Evolutionary conservation across 2,888 invertebrate genomes (phyloP), one percentile per base, ranked within the genome.

Genomic region (Phrixothrix hirtus): DNA sequence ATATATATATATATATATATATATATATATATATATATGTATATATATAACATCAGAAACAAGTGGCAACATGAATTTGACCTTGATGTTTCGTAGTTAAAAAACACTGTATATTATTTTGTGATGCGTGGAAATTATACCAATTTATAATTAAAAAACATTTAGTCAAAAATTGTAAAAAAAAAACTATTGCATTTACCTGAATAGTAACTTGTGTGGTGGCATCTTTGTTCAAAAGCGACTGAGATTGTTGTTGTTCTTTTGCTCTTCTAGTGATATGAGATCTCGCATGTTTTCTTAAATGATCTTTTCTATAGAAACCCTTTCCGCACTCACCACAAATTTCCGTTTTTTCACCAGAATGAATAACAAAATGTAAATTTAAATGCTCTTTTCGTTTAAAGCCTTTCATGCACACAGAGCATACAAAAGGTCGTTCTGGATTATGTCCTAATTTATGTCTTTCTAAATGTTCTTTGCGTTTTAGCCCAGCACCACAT

Each of bases 361-460:
- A 88, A 77, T 91, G 91, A 71, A 90, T 91, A 63, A 90, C 89
- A 63, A 86, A 86, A 76, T 91, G 91, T 58, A 90, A 80, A 74
- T 89, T 89, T 66, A 91, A 81, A 66, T 91, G 90, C 69, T 91
- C 90, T 72, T 89, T 86, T 49, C 90, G 81, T 72, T 90, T 89
- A 77, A 89, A 89, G 17, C 72, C 64, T 38, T 89, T 89, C 75
- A 84, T 81, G 68, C 89, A 89, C 29, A 88, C 84, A 36, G 84
- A 83, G 76, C 89, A 89, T 30, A 87, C 86, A 70, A 86, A 88
- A 27, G 89, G 89, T 67, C 89, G 78, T 72, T 89, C 89, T 0
- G 89, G 89, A 75, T 88, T 89, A 75, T 89, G 89, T 1, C 88
- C 87, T 52, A 88, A 77, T 74, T 89, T 89, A 86, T 88, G 89